Percentiles rank a stretch among this genome's conserved stretches.
phyloP scores from a whole-genome alignment of 2,113 vertebrate genomes.

The Diadophis punctatus region DNA sequence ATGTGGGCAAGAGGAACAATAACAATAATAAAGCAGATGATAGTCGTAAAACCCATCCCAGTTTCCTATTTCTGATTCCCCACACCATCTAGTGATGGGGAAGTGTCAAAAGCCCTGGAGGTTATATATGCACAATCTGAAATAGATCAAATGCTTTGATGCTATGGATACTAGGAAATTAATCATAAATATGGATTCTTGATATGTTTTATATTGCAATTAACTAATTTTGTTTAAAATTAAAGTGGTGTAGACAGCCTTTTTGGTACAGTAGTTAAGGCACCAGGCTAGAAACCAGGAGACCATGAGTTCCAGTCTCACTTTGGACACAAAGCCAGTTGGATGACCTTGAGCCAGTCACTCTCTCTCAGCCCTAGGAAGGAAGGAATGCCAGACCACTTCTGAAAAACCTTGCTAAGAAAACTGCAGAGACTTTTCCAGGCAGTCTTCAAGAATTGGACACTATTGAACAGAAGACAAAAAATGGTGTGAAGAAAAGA shows the following conservation, averaged over 20 bases:
- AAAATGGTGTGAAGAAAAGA: background rate
- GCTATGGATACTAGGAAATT: constrained; percentile 7
- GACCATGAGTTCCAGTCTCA: background rate
- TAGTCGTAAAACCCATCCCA: background rate
- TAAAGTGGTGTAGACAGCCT: background rate
- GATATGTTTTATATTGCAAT: background rate
- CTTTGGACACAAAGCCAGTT: background rate
- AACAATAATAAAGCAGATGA: background rate
- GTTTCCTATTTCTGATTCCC: background rate
- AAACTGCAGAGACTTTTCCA: background rate
- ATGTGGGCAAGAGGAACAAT: background rate
- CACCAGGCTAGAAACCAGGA: background rate
- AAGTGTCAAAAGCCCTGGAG: background rate
- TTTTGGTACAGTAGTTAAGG: background rate
- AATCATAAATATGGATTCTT: background rate
- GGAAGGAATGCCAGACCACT: background rate
- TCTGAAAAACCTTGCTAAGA: background rate
- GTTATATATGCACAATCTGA: background rate
- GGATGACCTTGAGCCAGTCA: background rate
- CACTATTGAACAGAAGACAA: background rate
- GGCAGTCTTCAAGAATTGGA: background rate
- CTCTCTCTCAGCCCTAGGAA: background rate
- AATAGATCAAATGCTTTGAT: constrained; percentile 13
- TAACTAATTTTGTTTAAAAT: background rate
- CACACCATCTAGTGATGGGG: background rate